Percentiles rank a stretch among this genome's conserved stretches.
phyloP scores from a whole-genome alignment of 2,113 vertebrate species.

The Phasianus colchicus region DNA sequence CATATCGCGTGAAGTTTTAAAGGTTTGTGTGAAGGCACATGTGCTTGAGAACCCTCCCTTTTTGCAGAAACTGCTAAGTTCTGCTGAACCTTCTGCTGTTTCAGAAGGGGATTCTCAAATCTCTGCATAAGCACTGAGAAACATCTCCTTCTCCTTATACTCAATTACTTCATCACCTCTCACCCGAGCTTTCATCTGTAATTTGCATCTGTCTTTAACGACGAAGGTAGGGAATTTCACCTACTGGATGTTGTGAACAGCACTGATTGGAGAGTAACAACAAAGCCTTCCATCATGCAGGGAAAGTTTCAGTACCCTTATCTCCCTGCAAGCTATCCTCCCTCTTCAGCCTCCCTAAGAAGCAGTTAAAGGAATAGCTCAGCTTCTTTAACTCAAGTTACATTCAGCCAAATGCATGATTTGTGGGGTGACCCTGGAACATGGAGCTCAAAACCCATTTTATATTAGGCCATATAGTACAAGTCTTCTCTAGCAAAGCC shows the following conservation, averaged over 20 bases:
- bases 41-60: neutral
- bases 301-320: neutral
- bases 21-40: neutral
- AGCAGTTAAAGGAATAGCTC: neutral
- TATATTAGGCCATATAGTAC: neutral
- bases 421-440: neutral
- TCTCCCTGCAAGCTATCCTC: neutral
- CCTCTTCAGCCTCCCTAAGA: neutral
- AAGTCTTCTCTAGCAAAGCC: neutral
- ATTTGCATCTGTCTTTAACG: fast-evolving
- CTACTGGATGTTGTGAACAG: neutral
- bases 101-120: neutral
- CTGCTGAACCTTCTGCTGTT: neutral
- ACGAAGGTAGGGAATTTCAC: neutral
- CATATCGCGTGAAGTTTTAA: neutral
- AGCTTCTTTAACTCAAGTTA: neutral
- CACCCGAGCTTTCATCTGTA: neutral
- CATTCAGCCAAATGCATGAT: fast-evolving
- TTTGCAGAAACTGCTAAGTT: neutral
- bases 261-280: neutral
- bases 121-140: neutral
- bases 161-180: neutral
- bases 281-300: neutral
- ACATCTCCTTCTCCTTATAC: neutral
- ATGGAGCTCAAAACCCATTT: neutral